Base-by-base conservation (phyloP, 2,113 vertebrate species). In the Morphnarchus princeps region DNA sequence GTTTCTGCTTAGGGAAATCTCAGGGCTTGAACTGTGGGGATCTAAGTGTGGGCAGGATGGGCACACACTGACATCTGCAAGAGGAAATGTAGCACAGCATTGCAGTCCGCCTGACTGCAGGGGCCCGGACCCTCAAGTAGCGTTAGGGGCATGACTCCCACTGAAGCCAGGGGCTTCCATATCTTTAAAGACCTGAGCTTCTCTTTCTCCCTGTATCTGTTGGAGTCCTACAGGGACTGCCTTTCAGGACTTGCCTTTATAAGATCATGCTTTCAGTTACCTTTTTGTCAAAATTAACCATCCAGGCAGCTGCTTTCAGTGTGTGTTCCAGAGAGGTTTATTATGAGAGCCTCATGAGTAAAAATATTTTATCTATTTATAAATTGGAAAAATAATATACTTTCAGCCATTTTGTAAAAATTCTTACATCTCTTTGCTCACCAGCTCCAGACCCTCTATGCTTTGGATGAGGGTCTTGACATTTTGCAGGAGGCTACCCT, bases 1-100 rank as follows among this genome's bases (percentile, higher is more conserved):
- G 89, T 88, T 97, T 96, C 74, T 91, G 55, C 59, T 66, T 28
- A 76, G 96, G 93, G 96, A 96, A 92, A 90, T 93, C 95, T 87
- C 77, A 36, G 62, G 69, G 59, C 59, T 34, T 0, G 42, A 78
- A 87, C 90, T 96, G 71, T 25, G 77, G 55, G 82, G 90, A 93
- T 85, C 36, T 59, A 77, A 83, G 50, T 1, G 0, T 25, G 81
- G 59, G 45, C 59, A 89, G 38, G 58, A 92, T 0, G 6, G 50
- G 55, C 74, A 40, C 28, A 6, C 0, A 3, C 59, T 95, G 83
- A 92, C 58, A 86, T 45, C 73, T 43, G 62, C 79, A 67, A 50
- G 87, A 66, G 42, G 76, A 80, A 49, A 66, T 2, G 28, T 7
- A 19, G 26, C 7, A 5, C 54, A 29, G 84, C 5, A 26, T 36